Base-by-base conservation (phyloP, 2,888 invertebrate species). In the Tubulanus polymorphus region DNA sequence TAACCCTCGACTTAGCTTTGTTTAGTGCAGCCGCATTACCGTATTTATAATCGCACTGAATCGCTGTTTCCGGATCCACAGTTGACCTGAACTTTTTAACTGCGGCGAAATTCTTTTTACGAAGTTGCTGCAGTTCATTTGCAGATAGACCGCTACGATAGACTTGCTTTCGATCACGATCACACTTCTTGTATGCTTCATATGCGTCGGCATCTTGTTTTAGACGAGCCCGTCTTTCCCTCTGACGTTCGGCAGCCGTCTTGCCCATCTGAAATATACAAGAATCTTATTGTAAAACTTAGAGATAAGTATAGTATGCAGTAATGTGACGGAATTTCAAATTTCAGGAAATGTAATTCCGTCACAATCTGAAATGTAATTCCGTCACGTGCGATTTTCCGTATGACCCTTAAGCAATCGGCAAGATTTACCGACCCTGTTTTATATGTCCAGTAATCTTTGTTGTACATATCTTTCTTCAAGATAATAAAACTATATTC, bases 1-100 rank as follows among this genome's bases (percentile, higher is more conserved):
- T 20, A 41, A 41, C 41, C 41, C 41, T 41, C 20, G 41, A 41
- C 41, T 20, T 41, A 3, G 41, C 41, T 23, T 41, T 41, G 41
- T 32, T 10, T 10, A 32, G 35, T 12, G 35, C 35, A 12, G 35
- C 10, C 35, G n/a, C 10, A n/a, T 32, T 32, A 12, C 35, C 35
- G n/a, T 32, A 32, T n/a, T 32, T 32, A n/a, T 32, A 32, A n/a
- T 32, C 35, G 35, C 35, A 10, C n/a, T 12, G 10, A 10, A 12
- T 10, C n/a, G 35, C 35, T 32, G 35, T n/a, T 32, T 10, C 10
- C 35, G 35, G 35, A n/a, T 10, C n/a, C 10, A n/a, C 10, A 12
- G 35, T n/a, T 32, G 10, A n/a, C n/a, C 35, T 10, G 35, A 12
- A n/a, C 35, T 32, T 32, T n/a, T 32, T 32, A 12, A 32, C 35